Percentiles rank a stretch among this genome's conserved stretches.
phyloP scores from a whole-genome alignment of 92 coral and sea anemone genomes.

The Parazoanthus atlanticus region DNA sequence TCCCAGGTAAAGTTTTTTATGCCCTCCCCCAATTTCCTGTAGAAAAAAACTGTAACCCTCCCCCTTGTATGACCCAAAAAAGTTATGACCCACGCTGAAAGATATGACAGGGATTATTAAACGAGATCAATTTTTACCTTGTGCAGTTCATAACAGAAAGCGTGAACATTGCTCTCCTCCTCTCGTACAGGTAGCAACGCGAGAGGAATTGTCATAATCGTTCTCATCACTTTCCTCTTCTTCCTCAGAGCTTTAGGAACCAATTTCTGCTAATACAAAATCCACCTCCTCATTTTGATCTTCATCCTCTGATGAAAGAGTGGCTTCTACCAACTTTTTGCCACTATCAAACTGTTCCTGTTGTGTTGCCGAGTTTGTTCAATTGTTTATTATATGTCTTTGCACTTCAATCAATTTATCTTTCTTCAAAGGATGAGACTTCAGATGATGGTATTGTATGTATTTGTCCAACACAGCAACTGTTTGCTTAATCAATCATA shows the following conservation, averaged over 20 bases:
- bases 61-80: slow-evolving; percentile 32
- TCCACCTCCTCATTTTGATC: slow-evolving; percentile 57
- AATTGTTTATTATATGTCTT: slow-evolving; percentile 23
- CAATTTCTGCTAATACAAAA: neutral
- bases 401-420: slow-evolving; percentile 25
- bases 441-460: slow-evolving; percentile 28
- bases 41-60: slow-evolving; percentile 32
- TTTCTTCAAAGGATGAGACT: slow-evolving; percentile 32
- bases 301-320: slow-evolving; percentile 54
- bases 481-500: slow-evolving; percentile 27
- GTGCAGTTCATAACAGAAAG: neutral
- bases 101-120: slow-evolving; percentile 35
- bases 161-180: too few relatives aligned
- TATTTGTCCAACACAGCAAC: slow-evolving; percentile 30
- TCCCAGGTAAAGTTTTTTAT: slow-evolving; percentile 30
- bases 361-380: slow-evolving; percentile 25
- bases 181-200: slow-evolving; percentile 18
- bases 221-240: slow-evolving; percentile 51
- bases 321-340: slow-evolving; percentile 37
- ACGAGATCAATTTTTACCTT: slow-evolving; percentile 19
- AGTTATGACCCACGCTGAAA: slow-evolving; percentile 28
- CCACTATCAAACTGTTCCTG: slow-evolving; percentile 45
- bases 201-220: slow-evolving; percentile 50
- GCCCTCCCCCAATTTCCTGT: slow-evolving; percentile 38
- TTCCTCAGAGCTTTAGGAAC: neutral